These are phyloP conservation scores for Parotocinclus haroldoi DNA, from an alignment of 2,797 vertebrate species.

Conservation along the genomic window DNA sequence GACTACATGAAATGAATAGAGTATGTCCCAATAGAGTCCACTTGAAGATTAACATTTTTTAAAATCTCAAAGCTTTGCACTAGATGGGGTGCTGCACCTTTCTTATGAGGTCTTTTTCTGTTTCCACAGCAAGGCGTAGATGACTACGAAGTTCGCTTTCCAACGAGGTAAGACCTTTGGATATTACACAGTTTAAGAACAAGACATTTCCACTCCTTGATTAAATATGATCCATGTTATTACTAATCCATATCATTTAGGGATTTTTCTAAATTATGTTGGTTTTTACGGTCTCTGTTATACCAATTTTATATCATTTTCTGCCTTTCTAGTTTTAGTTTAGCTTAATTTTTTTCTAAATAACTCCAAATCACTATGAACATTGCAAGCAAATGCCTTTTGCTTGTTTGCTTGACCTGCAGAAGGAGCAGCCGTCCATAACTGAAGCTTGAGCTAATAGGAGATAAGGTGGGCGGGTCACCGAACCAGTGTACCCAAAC, in stretches of 20 bases:
- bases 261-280: conserved; percentile 23
- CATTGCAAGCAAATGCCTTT: conserved; percentile 39
- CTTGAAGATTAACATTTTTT: too few species aligned
- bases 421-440: conserved; percentile 43
- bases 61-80: too few species aligned
- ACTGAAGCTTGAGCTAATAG: conserved; percentile 38
- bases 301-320: conserved; percentile 20
- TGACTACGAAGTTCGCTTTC: conserved; percentile 83
- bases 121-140: conserved; percentile 73
- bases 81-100: too few species aligned
- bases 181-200: conserved; percentile 9
- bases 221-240: neutral
- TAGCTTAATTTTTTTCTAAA: conserved; percentile 29
- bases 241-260: neutral
- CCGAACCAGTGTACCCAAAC: conserved; percentile 43
- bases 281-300: conserved; percentile 28
- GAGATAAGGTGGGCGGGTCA: conserved; percentile 45
- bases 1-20: too few species aligned
- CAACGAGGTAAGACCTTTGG: conserved; percentile 81
- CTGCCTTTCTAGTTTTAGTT: conserved; percentile 5
- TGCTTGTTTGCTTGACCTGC: conserved; percentile 50
- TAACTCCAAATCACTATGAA: conserved; percentile 18
- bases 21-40: too few species aligned
- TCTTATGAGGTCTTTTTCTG: conserved; percentile 15
- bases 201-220: neutral